Conservation (phyloP, 2,888 invertebrate species). For the Noctua pronuba region DNA sequence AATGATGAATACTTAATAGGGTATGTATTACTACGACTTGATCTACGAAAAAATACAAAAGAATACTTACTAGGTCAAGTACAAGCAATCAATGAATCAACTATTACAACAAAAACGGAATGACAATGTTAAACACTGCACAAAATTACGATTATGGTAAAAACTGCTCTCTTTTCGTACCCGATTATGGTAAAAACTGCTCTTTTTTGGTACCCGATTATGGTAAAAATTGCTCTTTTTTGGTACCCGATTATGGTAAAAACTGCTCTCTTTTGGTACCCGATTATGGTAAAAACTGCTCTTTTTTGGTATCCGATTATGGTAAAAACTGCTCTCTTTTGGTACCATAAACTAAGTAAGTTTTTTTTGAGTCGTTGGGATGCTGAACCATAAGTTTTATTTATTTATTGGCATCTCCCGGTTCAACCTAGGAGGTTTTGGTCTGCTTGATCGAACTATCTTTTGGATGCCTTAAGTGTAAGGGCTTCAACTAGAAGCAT, state of each 20-base stretch:
- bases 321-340: background rate
- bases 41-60: conserved; percentile 23
- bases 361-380: no score
- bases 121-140: background rate
- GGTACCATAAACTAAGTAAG: background rate
- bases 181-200: no score
- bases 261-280: no score
- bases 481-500: background rate
- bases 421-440: background rate
- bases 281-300: background rate
- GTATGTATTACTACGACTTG: conserved; percentile 1
- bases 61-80: conserved; percentile 25
- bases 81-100: conserved; percentile 3
- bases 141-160: background rate
- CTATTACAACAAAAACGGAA: background rate
- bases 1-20: conserved; percentile 34
- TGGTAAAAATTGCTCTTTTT: no score
- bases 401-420: background rate
- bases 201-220: background rate
- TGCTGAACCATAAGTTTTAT: background rate
- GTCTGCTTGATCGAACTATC: background rate
- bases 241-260: background rate
- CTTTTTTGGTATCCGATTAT: no score
- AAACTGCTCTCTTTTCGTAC: background rate
- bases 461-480: background rate